Percentiles rank a stretch among this genome's conserved stretches.
Evolutionary conservation across 2,797 vertebrate genomes (phyloP).

Genomic region (Ispidina picta): DNA sequence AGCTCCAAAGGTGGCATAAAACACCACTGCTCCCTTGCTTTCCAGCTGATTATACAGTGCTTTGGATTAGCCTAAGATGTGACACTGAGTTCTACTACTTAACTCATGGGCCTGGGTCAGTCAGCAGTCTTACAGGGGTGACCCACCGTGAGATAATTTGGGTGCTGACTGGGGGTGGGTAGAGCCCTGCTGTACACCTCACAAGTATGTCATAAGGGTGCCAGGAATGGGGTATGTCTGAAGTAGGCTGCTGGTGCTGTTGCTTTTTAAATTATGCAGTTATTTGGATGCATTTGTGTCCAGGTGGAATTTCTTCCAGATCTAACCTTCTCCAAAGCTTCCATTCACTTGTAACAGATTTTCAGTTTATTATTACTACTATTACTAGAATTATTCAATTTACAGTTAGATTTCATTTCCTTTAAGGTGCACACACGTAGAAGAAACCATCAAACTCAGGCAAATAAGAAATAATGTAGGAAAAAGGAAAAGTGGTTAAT

Average conservation of each 20-base stretch:
- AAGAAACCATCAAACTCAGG: not conserved
- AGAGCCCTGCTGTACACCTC: not conserved
- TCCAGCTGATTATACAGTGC: not conserved
- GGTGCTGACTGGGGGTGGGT: fast-evolving
- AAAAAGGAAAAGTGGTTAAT: not conserved
- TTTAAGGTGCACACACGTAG: not conserved
- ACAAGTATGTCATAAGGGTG: fast-evolving
- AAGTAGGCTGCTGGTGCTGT: not conserved
- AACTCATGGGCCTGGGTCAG: not conserved
- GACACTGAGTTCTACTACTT: not conserved
- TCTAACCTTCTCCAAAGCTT: not conserved
- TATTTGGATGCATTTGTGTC: not conserved
- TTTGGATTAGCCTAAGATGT: no score
- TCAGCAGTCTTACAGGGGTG: not conserved
- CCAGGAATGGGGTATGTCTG: no score
- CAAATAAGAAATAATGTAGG: not conserved
- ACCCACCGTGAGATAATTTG: fast-evolving
- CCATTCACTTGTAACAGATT: not conserved
- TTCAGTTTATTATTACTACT: not conserved
- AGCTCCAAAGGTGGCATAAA: not conserved
- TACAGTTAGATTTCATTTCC: not conserved
- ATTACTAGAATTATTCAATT: not conserved
- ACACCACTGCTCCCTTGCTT: not conserved
- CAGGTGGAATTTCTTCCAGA: not conserved
- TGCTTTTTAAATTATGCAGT: not conserved